These are phyloP conservation scores for Cremastinae sp. DNA, from an alignment of 2,888 invertebrate genomes.

Conservation along the genomic window DNA sequence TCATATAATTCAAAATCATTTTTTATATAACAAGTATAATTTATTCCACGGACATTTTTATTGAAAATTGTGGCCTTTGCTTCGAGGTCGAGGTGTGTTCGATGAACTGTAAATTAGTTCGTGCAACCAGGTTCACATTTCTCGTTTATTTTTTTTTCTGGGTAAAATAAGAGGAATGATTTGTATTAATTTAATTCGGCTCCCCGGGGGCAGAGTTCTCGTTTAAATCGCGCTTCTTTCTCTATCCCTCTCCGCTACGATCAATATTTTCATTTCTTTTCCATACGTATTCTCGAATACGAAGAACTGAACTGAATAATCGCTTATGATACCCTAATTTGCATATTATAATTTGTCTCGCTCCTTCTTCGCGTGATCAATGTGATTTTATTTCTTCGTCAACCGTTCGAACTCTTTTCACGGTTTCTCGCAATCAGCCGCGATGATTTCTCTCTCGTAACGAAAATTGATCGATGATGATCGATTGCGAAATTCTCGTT, in stretches of 20 bases:
- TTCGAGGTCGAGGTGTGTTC: no score
- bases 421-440: conserved; percentile 18
- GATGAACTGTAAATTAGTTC: no score
- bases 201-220: no score
- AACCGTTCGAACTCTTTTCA: conserved; percentile 2
- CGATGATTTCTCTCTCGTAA: conserved; percentile 11
- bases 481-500: conserved; percentile 1
- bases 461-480: conserved; percentile 38
- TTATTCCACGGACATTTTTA: not conserved
- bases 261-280: not conserved
- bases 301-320: not conserved
- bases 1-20: no score
- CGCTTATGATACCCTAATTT: conserved; percentile 24
- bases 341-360: conserved; percentile 38
- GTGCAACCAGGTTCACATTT: no score
- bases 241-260: not conserved
- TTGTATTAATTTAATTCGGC: no score
- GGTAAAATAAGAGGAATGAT: no score
- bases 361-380: conserved; percentile 29
- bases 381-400: conserved; percentile 4
- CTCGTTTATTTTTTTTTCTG: no score
- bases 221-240: no score
- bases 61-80: not conserved
- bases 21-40: no score
- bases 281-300: not conserved